Conservation (phyloP, 2,888 invertebrate species). For the Thecophora atra region DNA sequence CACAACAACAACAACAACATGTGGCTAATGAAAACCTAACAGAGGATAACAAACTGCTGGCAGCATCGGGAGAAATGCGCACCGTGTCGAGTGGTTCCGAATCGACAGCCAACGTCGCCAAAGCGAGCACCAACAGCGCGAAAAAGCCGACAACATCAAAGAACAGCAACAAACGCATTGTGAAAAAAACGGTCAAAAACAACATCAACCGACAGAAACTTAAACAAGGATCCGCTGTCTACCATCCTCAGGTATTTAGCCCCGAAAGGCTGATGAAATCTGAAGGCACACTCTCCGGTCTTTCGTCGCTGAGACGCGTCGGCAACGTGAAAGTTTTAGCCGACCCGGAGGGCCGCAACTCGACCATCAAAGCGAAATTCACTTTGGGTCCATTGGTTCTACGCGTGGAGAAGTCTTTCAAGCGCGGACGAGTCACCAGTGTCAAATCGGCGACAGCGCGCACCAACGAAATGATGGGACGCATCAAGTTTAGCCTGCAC, state of each 20-base stretch:
- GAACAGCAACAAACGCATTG: slow-evolving; percentile 43
- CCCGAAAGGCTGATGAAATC: slow-evolving; percentile 68
- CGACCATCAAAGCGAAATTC: slow-evolving; percentile 85
- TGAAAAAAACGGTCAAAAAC: slow-evolving; percentile 50
- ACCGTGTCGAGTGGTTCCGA: slow-evolving; percentile 45
- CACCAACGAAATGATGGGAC: slow-evolving; percentile 86
- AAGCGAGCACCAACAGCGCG: slow-evolving; percentile 39
- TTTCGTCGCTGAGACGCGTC: slow-evolving; percentile 80
- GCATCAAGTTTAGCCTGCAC: slow-evolving; percentile 78
- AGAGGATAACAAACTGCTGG: slow-evolving; percentile 37
- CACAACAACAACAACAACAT: slow-evolving; percentile 54
- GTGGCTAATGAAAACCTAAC: slow-evolving; percentile 50
- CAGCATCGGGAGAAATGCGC: slow-evolving; percentile 49
- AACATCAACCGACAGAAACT: slow-evolving; percentile 50
- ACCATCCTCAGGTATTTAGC: slow-evolving; percentile 37
- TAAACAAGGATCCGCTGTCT: slow-evolving; percentile 58
- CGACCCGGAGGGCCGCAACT: slow-evolving; percentile 75
- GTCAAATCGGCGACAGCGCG: slow-evolving; percentile 87
- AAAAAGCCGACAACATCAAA: slow-evolving; percentile 49
- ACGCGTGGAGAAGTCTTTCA: slow-evolving; percentile 73
- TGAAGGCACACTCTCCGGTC: slow-evolving; percentile 81
- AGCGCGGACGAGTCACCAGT: slow-evolving; percentile 81
- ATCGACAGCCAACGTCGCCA: slow-evolving; percentile 38
- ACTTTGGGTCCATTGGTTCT: slow-evolving; percentile 81
- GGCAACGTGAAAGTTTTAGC: slow-evolving; percentile 85